Conservation (phyloP, 1,140 invertebrate genomes). For the Procambarus virginalis region DNA sequence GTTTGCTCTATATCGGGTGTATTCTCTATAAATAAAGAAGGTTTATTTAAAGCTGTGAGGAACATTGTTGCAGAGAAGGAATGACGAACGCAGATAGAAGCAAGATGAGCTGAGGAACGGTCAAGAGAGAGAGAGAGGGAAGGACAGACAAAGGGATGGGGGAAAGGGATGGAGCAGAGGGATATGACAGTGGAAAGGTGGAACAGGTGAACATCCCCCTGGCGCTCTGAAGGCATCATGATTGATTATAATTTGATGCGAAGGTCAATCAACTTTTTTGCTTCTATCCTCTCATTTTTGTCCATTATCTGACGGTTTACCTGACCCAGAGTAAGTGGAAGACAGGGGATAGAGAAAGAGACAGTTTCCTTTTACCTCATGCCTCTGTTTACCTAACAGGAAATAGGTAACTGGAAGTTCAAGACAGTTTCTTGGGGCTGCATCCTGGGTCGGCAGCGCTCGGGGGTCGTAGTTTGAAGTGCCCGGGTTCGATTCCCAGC, state of each 20-base stretch:
- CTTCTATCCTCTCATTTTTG: slow-evolving; percentile 20
- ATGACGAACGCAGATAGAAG: not conserved
- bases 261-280: slow-evolving; percentile 30
- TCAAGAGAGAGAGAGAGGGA: not conserved
- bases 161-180: too few species aligned
- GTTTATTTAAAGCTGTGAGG: too few species aligned
- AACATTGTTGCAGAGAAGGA: not conserved
- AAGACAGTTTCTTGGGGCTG: not conserved
- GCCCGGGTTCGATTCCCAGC: too few species aligned
- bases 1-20: too few species aligned
- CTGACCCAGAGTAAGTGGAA: not conserved
- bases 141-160: not conserved
- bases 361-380: too few species aligned
- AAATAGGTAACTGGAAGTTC: too few species aligned
- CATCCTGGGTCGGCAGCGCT: too few species aligned
- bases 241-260: slow-evolving; percentile 53
- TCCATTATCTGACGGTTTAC: not conserved
- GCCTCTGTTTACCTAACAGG: too few species aligned
- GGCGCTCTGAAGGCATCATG: slow-evolving; percentile 31
- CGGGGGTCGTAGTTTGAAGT: too few species aligned
- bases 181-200: not conserved
- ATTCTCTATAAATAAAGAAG: too few species aligned
- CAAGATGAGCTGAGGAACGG: not conserved
- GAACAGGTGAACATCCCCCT: not conserved
- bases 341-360: slow-evolving; percentile 10